A percentile compares a stretch with the other conserved stretches of the same genome.
Conservation (phyloP, 2,113 vertebrate genomes). For the Calidris pugnax region DNA sequence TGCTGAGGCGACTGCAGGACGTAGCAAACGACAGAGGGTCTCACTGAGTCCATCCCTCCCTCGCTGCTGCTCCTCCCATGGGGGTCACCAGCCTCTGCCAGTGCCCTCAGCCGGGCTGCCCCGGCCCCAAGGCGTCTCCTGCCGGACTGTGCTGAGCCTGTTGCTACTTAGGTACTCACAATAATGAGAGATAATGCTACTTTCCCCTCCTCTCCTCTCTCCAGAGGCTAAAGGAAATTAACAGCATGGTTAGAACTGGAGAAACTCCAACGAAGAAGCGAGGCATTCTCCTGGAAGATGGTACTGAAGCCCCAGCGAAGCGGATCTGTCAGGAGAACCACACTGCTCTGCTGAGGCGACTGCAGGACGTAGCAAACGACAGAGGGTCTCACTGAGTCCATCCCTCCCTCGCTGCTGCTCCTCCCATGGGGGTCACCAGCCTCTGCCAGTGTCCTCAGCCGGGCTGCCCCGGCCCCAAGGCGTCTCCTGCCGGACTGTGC, state of each 20-base stretch:
- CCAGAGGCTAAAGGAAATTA: conserved; percentile 92
- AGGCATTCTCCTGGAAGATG: conserved; percentile 86
- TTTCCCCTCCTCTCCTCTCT: not conserved
- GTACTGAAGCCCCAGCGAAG: conserved; percentile 86
- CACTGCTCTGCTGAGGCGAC: conserved; percentile 83
- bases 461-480: rapidly evolving
- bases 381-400: conserved; percentile 84
- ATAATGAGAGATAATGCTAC: not conserved
- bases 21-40: conserved; percentile 91
- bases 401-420: not conserved
- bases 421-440: rapidly evolving
- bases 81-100: not conserved
- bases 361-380: conserved; percentile 93
- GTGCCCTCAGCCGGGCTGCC: not conserved
- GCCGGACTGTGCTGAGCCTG: not conserved
- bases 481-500: rapidly evolving
- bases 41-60: conserved; percentile 73
- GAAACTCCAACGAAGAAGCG: conserved; percentile 93
- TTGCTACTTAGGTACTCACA: not conserved
- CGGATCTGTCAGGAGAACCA: conserved; percentile 90
- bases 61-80: rapidly evolving
- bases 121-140: rapidly evolving
- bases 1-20: conserved; percentile 87
- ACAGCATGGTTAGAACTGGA: conserved; percentile 93
- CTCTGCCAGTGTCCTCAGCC: not conserved